Conservation (phyloP, 2,888 invertebrate species). For the Dendrolimus pini region DNA sequence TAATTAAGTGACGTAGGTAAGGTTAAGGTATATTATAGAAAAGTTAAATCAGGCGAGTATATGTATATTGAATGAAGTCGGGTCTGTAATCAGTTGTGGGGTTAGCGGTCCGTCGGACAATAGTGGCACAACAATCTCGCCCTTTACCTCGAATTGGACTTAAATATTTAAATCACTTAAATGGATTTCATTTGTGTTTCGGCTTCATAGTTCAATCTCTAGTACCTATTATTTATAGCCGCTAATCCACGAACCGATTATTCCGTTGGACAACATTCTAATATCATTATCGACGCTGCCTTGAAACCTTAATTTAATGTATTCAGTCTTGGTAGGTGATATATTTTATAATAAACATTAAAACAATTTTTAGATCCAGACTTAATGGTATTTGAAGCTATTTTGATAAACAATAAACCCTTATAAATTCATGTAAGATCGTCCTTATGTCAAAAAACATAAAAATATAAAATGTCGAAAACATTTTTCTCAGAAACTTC, state of each 20-base stretch:
- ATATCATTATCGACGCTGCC: slow-evolving; percentile 12
- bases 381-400: too few species aligned
- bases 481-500: too few species aligned
- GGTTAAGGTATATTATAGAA: slow-evolving; percentile 14
- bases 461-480: too few species aligned
- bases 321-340: neutral
- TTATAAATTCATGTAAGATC: too few species aligned
- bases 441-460: too few species aligned
- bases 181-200: slow-evolving; percentile 69
- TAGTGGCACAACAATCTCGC: slow-evolving; percentile 71
- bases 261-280: slow-evolving; percentile 30
- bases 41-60: slow-evolving; percentile 41
- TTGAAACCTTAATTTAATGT: slow-evolving; percentile 3
- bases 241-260: slow-evolving; percentile 11
- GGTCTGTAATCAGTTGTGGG: slow-evolving; percentile 66
- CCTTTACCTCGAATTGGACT: slow-evolving; percentile 71
- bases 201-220: slow-evolving; percentile 34
- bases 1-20: neutral
- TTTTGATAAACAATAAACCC: too few species aligned
- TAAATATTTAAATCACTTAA: slow-evolving; percentile 74
- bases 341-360: neutral
- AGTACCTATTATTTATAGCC: slow-evolving; percentile 33
- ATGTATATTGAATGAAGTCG: slow-evolving; percentile 71
- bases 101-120: slow-evolving; percentile 61
- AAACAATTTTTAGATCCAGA: too few species aligned